Base-by-base conservation (phyloP, 2,797 vertebrate species). In the Emys orbicularis region DNA sequence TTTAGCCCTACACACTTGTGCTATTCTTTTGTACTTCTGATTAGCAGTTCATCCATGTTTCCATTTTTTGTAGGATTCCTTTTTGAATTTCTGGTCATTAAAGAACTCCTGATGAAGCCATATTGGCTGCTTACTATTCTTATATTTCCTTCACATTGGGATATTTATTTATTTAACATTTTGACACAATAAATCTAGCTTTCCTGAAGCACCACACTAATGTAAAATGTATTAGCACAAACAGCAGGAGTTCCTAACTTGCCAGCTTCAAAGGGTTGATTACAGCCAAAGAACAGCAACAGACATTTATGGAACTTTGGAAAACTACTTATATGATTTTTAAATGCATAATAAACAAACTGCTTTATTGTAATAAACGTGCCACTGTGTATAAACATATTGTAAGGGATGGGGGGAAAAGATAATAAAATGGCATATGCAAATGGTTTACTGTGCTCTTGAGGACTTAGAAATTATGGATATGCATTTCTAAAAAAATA, bases 201-300 rank as follows among this genome's bases (percentile, higher is more conserved):
- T 12, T 94, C 47, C 47, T 54, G 41, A 95, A 96, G 15, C 0
- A 8, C 90, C 34, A 52, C 16, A 83, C 41, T 59, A 84, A 79
- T 87, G 47, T 8, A 84, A 96, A 95, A 90, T 68, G 19, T 23
- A 76, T 86, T 89, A 89, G 3, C 79, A 88, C 18, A 56, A 86
- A 81, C 89, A 82, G 56, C 74, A 79, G 84, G 52, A 90, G 53
- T 83, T 90, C 34, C 52, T 92, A 95, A 84, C 10, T 59, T 95
- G 59, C 12, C 44, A 52, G 3, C 4, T 92, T 80, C 16, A 29
- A 85, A 95, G 5, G 9, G 12, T 1, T 95, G 57, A 92, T 53
- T 80, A n/a, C 37, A 92, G 82, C 61, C 9, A 84, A 61, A 57
- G 85, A 72, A 53, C 23, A 57, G 3, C 12, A 5, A 4, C 34